Evolutionary conservation across 2,888 invertebrate genomes (phyloP).

Genomic region (Corbicula japonica): DNA sequence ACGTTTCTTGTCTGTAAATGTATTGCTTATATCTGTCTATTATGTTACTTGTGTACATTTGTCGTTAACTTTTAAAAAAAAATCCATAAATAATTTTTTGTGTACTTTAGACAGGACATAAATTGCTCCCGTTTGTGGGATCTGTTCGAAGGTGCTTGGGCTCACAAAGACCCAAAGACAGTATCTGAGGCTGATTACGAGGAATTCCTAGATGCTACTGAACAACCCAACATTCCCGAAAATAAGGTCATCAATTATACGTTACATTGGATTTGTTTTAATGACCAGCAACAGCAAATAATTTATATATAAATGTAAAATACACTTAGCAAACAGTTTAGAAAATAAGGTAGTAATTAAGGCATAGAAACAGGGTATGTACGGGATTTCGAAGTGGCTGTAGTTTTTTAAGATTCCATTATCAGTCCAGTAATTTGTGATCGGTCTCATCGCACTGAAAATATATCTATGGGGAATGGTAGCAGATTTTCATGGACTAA

Average conservation of each 20-base stretch:
- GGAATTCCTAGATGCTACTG: slow-evolving; percentile 50
- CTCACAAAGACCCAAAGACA: slow-evolving; percentile 51
- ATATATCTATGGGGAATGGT: too few relatives aligned
- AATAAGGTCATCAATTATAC: slow-evolving; percentile 59
- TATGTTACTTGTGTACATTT: not conserved
- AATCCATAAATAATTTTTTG: not conserved
- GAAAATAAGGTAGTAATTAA: not conserved
- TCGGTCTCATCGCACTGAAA: too few relatives aligned
- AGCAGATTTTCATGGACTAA: too few relatives aligned
- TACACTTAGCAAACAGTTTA: not conserved
- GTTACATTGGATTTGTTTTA: not conserved
- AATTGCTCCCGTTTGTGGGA: slow-evolving; percentile 26
- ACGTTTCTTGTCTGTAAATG: not conserved
- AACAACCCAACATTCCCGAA: slow-evolving; percentile 50
- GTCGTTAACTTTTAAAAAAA: not conserved
- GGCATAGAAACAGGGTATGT: not conserved
- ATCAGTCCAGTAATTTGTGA: too few relatives aligned
- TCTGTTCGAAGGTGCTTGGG: slow-evolving; percentile 57
- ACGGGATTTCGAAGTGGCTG: not conserved
- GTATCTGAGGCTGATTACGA: slow-evolving; percentile 47
- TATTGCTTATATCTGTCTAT: not conserved
- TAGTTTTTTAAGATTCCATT: too few relatives aligned
- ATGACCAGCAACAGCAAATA: not conserved
- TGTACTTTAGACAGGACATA: slow-evolving; percentile 5
- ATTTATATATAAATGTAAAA: not conserved